Base-by-base conservation (phyloP, 1,140 invertebrate species). In the Saxidomus purpurata region DNA sequence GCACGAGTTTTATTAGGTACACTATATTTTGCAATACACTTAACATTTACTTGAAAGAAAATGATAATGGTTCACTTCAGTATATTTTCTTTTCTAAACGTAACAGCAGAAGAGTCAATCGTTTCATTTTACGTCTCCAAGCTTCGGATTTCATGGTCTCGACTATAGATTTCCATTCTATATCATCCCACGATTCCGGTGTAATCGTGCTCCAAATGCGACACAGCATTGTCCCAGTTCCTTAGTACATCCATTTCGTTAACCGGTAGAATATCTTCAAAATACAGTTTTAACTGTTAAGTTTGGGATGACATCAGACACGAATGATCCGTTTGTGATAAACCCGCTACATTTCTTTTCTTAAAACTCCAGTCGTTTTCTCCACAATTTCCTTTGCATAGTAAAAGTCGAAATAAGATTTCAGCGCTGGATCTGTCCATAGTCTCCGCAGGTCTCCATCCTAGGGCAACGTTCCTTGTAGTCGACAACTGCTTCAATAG, bases 131-230 rank as follows among this genome's bases (percentile, higher is more conserved):
- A 6, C 1, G 61, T 63, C 40, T 82, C 59, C 80, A 82, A 11
- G 4, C 0, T 19, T 4, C 1, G 28, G 17, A 36, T 61, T 82
- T 82, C 76, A 52, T 79, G 28, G n/a, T 82, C 80, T 3, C n/a
- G 22, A 63, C 52, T 63, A 82, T 82, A 82, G 8, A 82, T 1
- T 82, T 82, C 63, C 34, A 63, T n/a, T n/a, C n/a, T n/a, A n/a
- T n/a, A n/a, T n/a, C n/a, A n/a, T n/a, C n/a, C n/a, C n/a, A 52
- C 22, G 22, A 47, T 6, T 47, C 4, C n/a, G n/a, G n/a, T n/a
- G n/a, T n/a, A n/a, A n/a, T n/a, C n/a, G n/a, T n/a, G n/a, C n/a
- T 61, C 38, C 19, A 82, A 8, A 3, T 9, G 1, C 8, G 36
- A 1, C 13, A 49, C 22, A 15, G 38, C 8, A 2, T 82, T 22